Percentiles rank a stretch among this genome's conserved stretches.
These are phyloP conservation scores for Sisyra nigra DNA, from an alignment of 2,888 invertebrate species.

Conservation along the genomic window DNA sequence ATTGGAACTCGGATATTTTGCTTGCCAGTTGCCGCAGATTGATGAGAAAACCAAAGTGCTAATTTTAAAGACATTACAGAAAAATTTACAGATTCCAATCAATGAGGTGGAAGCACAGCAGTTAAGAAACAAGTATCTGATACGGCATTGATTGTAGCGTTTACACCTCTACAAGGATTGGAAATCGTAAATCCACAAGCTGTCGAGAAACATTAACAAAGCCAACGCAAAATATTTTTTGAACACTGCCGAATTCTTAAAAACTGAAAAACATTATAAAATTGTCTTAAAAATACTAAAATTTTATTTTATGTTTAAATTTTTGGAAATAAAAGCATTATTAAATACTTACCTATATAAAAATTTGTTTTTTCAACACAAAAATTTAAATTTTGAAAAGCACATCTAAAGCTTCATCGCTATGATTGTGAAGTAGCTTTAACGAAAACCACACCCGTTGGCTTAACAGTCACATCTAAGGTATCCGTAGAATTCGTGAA, in stretches of 20 bases:
- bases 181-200: constrained; percentile 99
- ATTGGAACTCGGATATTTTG: constrained; percentile 84
- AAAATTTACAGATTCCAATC: constrained; percentile 82
- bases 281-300: too few relatives aligned
- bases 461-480: too few relatives aligned
- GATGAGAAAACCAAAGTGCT: constrained; percentile 99
- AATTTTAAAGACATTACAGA: constrained; percentile 94
- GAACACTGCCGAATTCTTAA: constrained; percentile 78
- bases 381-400: too few relatives aligned
- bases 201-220: constrained; percentile 84
- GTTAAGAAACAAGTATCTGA: constrained; percentile 92
- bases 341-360: too few relatives aligned
- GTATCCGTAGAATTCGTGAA: too few relatives aligned
- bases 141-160: constrained; percentile 95
- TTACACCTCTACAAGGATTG: constrained; percentile 92
- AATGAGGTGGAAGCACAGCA: constrained; percentile 86
- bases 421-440: too few relatives aligned
- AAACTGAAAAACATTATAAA: constrained; percentile 19
- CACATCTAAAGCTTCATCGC: too few relatives aligned
- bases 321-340: neutral
- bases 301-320: neutral
- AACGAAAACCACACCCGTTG: too few relatives aligned
- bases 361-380: too few relatives aligned
- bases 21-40: constrained; percentile 81
- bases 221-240: constrained; percentile 93